These are phyloP conservation scores for Neria commutata DNA, from an alignment of 2,888 invertebrate genomes.

Conservation along the genomic window DNA sequence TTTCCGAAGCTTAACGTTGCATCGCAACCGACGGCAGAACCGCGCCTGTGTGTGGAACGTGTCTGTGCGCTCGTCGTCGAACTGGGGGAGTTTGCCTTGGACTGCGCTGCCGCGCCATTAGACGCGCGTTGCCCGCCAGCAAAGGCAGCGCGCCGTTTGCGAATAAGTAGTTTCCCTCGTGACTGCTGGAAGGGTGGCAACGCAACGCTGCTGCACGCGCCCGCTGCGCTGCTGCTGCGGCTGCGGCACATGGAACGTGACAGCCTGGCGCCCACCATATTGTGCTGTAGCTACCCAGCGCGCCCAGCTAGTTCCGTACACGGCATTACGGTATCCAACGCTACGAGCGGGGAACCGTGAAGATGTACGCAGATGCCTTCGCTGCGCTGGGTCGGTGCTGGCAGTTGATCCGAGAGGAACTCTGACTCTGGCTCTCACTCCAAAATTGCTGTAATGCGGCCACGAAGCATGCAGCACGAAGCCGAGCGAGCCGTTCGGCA, in stretches of 20 bases:
- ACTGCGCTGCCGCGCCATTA: neutral
- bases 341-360: neutral
- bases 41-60: constrained; percentile 23
- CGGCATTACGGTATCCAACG: too few species aligned
- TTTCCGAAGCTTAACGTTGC: constrained; percentile 29
- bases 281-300: too few species aligned
- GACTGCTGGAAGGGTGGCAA: too few species aligned
- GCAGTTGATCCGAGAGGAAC: constrained; percentile 10
- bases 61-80: constrained; percentile 3
- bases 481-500: neutral
- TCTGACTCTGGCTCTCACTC: neutral
- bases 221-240: too few species aligned
- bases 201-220: too few species aligned
- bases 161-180: too few species aligned
- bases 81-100: neutral
- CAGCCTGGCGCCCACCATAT: too few species aligned
- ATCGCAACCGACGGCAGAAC: constrained; percentile 28
- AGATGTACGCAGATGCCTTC: neutral
- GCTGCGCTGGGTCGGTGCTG: constrained; percentile 2
- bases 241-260: too few species aligned
- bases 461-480: too few species aligned
- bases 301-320: too few species aligned
- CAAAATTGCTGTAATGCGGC: too few species aligned
- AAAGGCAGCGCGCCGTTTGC: neutral
- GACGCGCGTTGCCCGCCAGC: constrained; percentile 1